Percentiles rank a stretch among this genome's conserved stretches.
Conservation (phyloP, 2,888 invertebrate species). For the Drosophila bunnanda region DNA sequence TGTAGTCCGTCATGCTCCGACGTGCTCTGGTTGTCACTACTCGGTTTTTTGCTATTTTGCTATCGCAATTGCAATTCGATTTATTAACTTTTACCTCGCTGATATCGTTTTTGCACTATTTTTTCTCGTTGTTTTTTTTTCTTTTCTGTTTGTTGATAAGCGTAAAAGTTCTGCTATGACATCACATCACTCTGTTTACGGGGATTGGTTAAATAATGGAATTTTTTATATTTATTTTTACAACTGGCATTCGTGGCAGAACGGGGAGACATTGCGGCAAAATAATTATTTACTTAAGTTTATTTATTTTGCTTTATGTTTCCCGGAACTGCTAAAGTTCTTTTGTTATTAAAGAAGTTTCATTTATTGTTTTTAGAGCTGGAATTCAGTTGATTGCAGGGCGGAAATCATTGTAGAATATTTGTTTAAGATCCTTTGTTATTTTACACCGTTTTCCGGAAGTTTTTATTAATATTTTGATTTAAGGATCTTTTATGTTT, state of each 20-base stretch:
- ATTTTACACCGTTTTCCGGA: slow-evolving; percentile 41
- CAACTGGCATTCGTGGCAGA: slow-evolving; percentile 15
- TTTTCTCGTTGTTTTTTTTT: neutral
- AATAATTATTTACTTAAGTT: slow-evolving; percentile 10
- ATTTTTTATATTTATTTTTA: slow-evolving; percentile 23
- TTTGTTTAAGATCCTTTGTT: neutral
- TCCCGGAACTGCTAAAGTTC: slow-evolving; percentile 38
- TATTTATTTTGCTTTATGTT: slow-evolving; percentile 22
- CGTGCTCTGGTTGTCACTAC: neutral
- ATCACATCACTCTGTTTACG: slow-evolving; percentile 54
- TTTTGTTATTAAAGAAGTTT: neutral
- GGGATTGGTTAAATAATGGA: slow-evolving; percentile 26
- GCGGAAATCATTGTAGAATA: slow-evolving; percentile 36
- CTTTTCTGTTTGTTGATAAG: slow-evolving; percentile 51
- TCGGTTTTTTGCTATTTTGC: slow-evolving; percentile 1
- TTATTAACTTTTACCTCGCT: slow-evolving; percentile 45
- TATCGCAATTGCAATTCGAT: slow-evolving; percentile 48
- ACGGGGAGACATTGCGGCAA: slow-evolving; percentile 25
- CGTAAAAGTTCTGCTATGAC: slow-evolving; percentile 53
- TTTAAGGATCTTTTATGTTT: neutral
- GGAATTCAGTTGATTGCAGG: neutral
- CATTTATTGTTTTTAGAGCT: slow-evolving; percentile 13
- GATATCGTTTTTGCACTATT: slow-evolving; percentile 45
- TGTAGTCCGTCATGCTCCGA: slow-evolving; percentile 46
- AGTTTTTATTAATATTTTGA: neutral